These are phyloP conservation scores for Hemiscyllium ocellatum DNA, from an alignment of 2,113 vertebrate genomes.

Conservation along the genomic window DNA sequence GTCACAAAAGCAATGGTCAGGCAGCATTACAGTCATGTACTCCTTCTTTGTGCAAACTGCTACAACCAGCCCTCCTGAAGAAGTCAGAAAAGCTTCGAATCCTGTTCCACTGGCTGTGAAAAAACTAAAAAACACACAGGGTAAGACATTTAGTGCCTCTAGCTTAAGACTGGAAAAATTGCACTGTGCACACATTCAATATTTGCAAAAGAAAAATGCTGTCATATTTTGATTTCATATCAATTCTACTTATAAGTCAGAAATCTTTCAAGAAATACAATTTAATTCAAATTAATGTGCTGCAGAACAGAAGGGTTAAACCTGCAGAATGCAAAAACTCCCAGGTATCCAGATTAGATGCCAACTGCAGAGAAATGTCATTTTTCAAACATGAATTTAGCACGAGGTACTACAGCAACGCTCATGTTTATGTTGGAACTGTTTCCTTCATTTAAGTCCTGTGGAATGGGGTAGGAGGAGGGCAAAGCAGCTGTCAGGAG, in stretches of 20 bases:
- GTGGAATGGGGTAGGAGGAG: neutral
- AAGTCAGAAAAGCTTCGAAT: conserved; percentile 91
- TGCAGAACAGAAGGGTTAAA: neutral
- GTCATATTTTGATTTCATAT: neutral
- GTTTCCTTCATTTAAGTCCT: neutral
- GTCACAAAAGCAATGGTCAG: conserved; percentile 92
- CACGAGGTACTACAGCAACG: neutral
- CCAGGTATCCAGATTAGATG: neutral
- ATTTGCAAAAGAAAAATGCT: neutral
- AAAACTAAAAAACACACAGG: conserved; percentile 62
- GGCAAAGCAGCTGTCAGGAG: neutral
- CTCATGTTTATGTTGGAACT: neutral
- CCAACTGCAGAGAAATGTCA: neutral
- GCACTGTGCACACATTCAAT: neutral
- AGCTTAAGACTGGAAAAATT: neutral
- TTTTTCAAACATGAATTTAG: neutral
- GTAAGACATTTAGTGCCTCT: neutral
- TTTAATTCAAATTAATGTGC: neutral
- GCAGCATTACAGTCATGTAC: conserved; percentile 88
- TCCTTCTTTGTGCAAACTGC: conserved; percentile 96
- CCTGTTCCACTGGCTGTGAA: conserved; percentile 85
- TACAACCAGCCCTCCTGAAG: conserved; percentile 76
- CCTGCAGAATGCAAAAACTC: neutral
- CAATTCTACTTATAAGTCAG: neutral
- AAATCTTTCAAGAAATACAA: neutral